Conservation (phyloP, 2,797 vertebrate species). For the Manis pentadactyla region DNA sequence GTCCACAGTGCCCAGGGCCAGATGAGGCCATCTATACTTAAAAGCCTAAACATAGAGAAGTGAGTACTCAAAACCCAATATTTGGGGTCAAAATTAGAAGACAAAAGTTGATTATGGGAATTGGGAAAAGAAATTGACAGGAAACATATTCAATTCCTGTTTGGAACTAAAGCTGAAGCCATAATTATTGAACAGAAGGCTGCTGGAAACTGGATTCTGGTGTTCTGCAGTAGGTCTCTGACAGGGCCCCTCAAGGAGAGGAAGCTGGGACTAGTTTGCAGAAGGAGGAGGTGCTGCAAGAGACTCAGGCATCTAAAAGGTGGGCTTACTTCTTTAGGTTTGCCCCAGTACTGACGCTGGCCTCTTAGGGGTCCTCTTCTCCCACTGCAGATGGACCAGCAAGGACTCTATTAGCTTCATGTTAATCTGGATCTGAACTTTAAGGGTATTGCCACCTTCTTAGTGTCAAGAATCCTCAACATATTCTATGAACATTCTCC, state of each 20-base stretch:
- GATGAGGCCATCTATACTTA: background rate
- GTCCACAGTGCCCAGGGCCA: background rate
- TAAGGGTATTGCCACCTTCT: background rate
- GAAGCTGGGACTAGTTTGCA: background rate
- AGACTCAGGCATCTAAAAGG: background rate
- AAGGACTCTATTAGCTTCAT: background rate
- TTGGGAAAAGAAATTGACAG: too few species aligned
- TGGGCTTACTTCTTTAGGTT: background rate
- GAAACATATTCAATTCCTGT: background rate
- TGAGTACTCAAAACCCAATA: background rate
- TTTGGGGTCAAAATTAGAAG: background rate
- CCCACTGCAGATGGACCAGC: background rate
- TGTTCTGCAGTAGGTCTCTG: background rate
- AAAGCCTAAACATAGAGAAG: background rate
- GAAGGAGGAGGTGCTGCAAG: background rate
- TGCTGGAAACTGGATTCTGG: background rate
- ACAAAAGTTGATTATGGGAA: background rate
- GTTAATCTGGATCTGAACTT: background rate
- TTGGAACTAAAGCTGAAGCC: background rate
- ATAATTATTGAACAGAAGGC: background rate
- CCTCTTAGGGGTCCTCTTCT: background rate
- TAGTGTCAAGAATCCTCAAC: background rate
- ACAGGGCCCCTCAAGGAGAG: background rate
- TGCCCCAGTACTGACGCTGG: background rate
- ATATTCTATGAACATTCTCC: background rate